Evolutionary conservation across 2,797 vertebrate species (phyloP).

Genomic region (Rhabdomys pumilio): DNA sequence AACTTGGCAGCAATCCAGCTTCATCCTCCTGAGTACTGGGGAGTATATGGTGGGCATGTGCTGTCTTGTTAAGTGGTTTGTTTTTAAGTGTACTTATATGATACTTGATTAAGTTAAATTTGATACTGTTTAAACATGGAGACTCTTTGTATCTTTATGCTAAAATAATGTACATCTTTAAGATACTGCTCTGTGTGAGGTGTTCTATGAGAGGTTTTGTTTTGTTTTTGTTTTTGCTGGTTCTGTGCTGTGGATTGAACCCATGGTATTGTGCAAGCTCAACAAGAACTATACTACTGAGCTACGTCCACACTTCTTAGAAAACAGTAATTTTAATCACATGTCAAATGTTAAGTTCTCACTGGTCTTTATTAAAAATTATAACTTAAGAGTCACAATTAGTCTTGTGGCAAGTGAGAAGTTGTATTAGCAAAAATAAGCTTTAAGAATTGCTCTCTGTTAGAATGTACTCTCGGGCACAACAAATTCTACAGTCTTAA

Average conservation of each 20-base stretch:
- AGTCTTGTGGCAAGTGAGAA: slow-evolving; percentile 36
- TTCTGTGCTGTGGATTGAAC: background rate
- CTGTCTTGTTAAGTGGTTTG: background rate
- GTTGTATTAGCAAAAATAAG: background rate
- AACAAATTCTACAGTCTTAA: background rate
- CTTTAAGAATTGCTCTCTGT: background rate
- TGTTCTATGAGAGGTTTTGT: background rate
- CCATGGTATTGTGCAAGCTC: background rate
- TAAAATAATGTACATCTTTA: slow-evolving; percentile 19
- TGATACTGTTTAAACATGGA: background rate
- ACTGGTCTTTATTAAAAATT: slow-evolving; percentile 21
- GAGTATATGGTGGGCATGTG: background rate
- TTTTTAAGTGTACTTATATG: slow-evolving; percentile 40
- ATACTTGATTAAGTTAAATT: slow-evolving; percentile 3
- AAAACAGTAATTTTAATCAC: slow-evolving; percentile 29
- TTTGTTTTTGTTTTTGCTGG: background rate
- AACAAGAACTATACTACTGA: background rate
- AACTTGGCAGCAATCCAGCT: background rate
- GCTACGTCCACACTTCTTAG: background rate
- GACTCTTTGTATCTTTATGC: slow-evolving; percentile 5
- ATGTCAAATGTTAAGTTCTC: slow-evolving; percentile 3
- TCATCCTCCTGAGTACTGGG: background rate
- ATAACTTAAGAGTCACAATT: background rate
- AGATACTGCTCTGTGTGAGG: background rate
- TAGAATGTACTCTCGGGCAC: background rate